A percentile compares a stretch with the other conserved stretches of the same genome.
Evolutionary conservation across 2,888 invertebrate genomes (phyloP).

Genomic region (Spialia ferax): DNA sequence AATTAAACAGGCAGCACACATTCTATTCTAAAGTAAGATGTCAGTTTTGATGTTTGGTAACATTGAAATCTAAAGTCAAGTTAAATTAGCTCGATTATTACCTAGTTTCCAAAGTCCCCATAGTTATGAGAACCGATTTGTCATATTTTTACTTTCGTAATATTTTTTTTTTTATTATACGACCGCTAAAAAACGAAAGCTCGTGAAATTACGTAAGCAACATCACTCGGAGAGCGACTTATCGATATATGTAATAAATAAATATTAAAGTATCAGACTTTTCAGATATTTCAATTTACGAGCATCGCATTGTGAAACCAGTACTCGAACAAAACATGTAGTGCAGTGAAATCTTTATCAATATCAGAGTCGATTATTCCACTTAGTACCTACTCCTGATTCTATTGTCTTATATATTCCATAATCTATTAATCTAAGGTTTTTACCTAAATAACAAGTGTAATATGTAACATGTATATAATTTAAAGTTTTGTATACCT

Average conservation of each 20-base stretch:
- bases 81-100: no score
- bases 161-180: background rate
- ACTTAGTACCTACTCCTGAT: background rate
- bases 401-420: no score
- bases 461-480: no score
- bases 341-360: slow-evolving; percentile 46
- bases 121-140: background rate
- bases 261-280: slow-evolving; percentile 38
- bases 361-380: slow-evolving; percentile 24
- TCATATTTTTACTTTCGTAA: background rate
- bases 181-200: slow-evolving; percentile 25
- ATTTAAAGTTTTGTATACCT: no score
- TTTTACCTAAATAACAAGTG: no score
- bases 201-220: slow-evolving; percentile 25
- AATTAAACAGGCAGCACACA: no score
- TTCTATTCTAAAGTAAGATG: no score
- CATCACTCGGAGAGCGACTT: slow-evolving; percentile 27
- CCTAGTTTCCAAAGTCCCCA: background rate
- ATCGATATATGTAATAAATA: slow-evolving; percentile 40
- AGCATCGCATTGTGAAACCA: slow-evolving; percentile 46
- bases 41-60: no score
- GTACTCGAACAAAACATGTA: slow-evolving; percentile 43
- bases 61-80: no score
- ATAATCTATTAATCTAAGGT: no score
- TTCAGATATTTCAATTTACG: slow-evolving; percentile 44